Evolutionary conservation across 2,888 invertebrate species (phyloP).

Genomic region (Lochmaea crataegi): DNA sequence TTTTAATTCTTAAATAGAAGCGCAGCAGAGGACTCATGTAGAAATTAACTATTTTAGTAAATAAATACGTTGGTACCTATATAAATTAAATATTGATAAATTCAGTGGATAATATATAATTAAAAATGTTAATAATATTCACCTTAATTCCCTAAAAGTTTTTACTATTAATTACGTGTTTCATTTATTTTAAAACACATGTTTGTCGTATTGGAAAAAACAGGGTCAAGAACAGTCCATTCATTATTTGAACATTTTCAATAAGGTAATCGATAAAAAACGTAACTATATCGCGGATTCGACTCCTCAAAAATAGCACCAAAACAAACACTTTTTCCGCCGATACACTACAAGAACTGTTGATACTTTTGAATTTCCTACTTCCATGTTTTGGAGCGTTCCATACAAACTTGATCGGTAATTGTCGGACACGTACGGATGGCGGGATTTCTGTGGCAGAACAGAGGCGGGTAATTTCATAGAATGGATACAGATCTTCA

Average conservation of each 20-base stretch:
- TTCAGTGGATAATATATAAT: neutral
- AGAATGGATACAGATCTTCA: too few relatives aligned
- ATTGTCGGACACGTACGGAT: slow-evolving; percentile 19
- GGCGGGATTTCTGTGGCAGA: neutral
- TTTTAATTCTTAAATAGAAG: too few relatives aligned
- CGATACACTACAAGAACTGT: slow-evolving; percentile 24
- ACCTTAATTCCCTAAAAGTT: neutral
- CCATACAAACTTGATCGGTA: slow-evolving; percentile 40
- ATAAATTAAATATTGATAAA: neutral
- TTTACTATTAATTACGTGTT: neutral
- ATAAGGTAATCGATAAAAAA: slow-evolving; percentile 30
- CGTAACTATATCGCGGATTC: slow-evolving; percentile 24
- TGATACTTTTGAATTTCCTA: slow-evolving; percentile 34
- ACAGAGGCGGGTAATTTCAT: too few relatives aligned
- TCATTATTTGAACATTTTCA: slow-evolving; percentile 28
- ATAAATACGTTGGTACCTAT: neutral
- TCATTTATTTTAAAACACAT: slow-evolving; percentile 25
- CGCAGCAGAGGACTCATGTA: too few relatives aligned
- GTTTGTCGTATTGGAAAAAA: slow-evolving; percentile 21
- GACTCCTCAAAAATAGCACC: slow-evolving; percentile 30
- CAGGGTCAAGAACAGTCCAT: slow-evolving; percentile 29
- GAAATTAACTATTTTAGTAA: too few relatives aligned
- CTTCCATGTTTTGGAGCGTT: slow-evolving; percentile 46
- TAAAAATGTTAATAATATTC: neutral
- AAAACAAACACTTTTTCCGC: slow-evolving; percentile 17